Conservation (phyloP, 2,888 invertebrate species). For the Amphipyra tragopoginis region DNA sequence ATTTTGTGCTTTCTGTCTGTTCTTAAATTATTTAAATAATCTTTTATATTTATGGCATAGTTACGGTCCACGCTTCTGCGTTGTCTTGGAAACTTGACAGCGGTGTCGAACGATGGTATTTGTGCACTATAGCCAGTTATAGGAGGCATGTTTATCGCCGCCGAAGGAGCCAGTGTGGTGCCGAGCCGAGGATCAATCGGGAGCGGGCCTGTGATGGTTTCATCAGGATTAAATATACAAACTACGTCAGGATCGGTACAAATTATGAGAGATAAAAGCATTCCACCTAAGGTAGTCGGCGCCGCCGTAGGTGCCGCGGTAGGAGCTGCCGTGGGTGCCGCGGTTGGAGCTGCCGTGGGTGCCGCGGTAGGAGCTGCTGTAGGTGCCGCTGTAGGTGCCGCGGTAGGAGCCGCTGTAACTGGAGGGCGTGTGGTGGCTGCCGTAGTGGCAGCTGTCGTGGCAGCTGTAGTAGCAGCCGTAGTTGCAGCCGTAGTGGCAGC, state of each 20-base stretch:
- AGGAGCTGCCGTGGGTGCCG: constrained; percentile 48
- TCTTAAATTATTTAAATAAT: constrained; percentile 49
- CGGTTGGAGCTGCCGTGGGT: constrained; percentile 41
- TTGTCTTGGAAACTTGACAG: constrained; percentile 83
- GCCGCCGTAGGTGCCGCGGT: constrained; percentile 43
- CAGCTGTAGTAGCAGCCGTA: constrained; percentile 40
- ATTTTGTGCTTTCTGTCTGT: constrained; percentile 66
- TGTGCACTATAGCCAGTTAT: constrained; percentile 78
- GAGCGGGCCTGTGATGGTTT: constrained; percentile 80
- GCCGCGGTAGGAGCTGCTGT: constrained; percentile 43
- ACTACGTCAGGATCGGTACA: constrained; percentile 83
- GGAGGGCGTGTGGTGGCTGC: too few relatives aligned
- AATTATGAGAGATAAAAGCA: constrained; percentile 78
- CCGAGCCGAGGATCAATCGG: constrained; percentile 86
- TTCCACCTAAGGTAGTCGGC: constrained; percentile 70
- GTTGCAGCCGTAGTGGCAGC: constrained; percentile 42
- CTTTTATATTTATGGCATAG: constrained; percentile 43
- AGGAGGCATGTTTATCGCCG: constrained; percentile 72
- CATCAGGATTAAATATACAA: constrained; percentile 85
- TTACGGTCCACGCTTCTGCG: constrained; percentile 65
- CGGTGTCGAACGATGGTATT: constrained; percentile 72
- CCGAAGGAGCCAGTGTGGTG: constrained; percentile 78
- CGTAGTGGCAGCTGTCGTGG: constrained; percentile 46
- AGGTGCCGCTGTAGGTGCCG: constrained; percentile 40
- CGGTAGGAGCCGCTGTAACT: constrained; percentile 33